Evolutionary conservation across 2,797 vertebrate genomes (phyloP).

Genomic region (Cyclopterus lumpus): DNA sequence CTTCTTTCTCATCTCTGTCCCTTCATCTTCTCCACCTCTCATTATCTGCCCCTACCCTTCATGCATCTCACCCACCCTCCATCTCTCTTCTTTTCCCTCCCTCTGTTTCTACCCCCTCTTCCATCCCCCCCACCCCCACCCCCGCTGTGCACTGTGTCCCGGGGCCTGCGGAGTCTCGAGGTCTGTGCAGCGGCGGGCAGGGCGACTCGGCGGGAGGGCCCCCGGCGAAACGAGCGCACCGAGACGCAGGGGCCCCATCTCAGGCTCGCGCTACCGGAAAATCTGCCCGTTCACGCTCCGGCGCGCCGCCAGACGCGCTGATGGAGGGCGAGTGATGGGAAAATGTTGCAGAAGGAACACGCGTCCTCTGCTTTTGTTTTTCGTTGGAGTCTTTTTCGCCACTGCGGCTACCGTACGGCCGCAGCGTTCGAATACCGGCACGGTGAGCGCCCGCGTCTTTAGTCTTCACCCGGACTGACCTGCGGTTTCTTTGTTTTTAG

Average conservation of each 20-base stretch:
- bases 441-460: neutral
- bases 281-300: slow-evolving; percentile 94
- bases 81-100: slow-evolving; percentile 42
- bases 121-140: slow-evolving; percentile 16
- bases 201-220: slow-evolving; percentile 84
- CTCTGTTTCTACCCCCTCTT: slow-evolving; percentile 22
- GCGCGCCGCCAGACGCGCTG: slow-evolving; percentile 80
- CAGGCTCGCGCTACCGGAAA: slow-evolving; percentile 93
- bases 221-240: slow-evolving; percentile 85
- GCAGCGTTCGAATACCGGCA: slow-evolving; percentile 1
- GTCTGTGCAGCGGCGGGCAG: slow-evolving; percentile 87
- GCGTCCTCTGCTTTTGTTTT: slow-evolving; percentile 67
- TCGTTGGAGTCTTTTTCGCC: slow-evolving; percentile 41
- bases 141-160: slow-evolving; percentile 76
- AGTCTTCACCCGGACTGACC: slow-evolving; percentile 18
- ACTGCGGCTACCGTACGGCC: slow-evolving; percentile 19
- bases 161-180: slow-evolving; percentile 82
- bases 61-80: slow-evolving; percentile 41
- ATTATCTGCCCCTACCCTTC: slow-evolving; percentile 61
- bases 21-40: slow-evolving; percentile 70
- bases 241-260: slow-evolving; percentile 88
- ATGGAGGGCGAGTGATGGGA: slow-evolving; percentile 61
- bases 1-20: slow-evolving; percentile 61
- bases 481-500: slow-evolving; percentile 11
- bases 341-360: slow-evolving; percentile 61